phyloP scores from a whole-genome alignment of 2,113 vertebrate genomes.

The Philantomba maxwellii region DNA sequence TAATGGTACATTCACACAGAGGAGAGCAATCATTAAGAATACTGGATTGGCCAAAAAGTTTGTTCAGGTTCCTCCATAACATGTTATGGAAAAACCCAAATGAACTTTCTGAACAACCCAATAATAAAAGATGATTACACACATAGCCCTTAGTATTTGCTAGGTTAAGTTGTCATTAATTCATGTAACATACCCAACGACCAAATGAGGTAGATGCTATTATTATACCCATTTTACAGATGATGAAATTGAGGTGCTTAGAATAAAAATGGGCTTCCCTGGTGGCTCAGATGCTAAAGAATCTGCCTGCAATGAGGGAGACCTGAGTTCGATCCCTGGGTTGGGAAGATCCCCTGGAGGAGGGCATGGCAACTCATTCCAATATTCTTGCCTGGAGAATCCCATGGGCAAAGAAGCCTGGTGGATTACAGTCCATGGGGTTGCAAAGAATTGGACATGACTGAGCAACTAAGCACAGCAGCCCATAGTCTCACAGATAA shows the following conservation, averaged over 20 bases:
- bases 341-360: not conserved
- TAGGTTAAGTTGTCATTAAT: not conserved
- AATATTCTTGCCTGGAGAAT: not conserved
- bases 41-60: not conserved
- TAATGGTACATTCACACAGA: not conserved
- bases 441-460: not conserved
- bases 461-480: not conserved
- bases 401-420: not conserved
- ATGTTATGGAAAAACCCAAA: not conserved
- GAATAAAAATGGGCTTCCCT: not conserved
- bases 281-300: not conserved
- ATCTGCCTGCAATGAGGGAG: not conserved
- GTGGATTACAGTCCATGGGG: accelerated
- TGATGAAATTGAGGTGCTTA: not conserved
- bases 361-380: not conserved
- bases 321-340: not conserved
- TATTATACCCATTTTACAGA: not conserved
- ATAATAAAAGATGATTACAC: not conserved
- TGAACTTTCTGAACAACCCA: not conserved
- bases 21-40: not conserved
- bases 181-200: not conserved
- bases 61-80: not conserved
- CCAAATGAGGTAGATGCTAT: not conserved
- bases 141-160: not conserved
- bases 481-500: not conserved